Base-by-base conservation (phyloP, 2,113 vertebrate genomes). In the Nicator chloris region DNA sequence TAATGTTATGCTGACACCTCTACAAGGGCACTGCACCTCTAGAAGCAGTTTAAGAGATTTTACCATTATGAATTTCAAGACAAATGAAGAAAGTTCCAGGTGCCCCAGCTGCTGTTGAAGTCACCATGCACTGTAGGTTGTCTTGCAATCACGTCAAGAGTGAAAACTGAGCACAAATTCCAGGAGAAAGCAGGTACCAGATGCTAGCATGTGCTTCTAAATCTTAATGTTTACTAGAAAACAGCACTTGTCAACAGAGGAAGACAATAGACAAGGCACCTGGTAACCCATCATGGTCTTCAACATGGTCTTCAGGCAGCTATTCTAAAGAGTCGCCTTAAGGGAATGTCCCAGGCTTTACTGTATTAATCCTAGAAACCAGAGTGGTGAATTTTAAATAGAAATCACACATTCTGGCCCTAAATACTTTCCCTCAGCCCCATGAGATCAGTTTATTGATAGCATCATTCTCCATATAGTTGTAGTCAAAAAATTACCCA, bases 11-110 rank as follows among this genome's bases (percentile, higher is more conserved):
- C 22, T 47, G 20, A 42, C 20, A 37, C 14, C 6, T 60, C 42
- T 79, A 3, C 4, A 19, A 76, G 27, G 23, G 3, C 9, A 26
- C 22, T 2, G 0, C 35, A 4, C 8, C 10, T 7, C 12, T 65
- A 15, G 10, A 15, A 42, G 26, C 21, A n/a, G n/a, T 9, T 10
- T 73, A 59, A 57, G n/a, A 45, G 9, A 92, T 65, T 2, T 49
- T 53, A 30, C 1, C 1, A 4, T 27, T 59, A 70, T 33, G 27
- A 78, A 59, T 86, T 45, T 39, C 23, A 63, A 63, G 47, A 13
- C 18, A 63, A 70, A 73, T 9, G 10, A 21, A 61, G 30, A 56
- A 65, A 45, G 20, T 28, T 73, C 14, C 13, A n/a, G 8, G 42
- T 82, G 54, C 7, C 26, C 0, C 30, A 76, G 28, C 7, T 66